A percentile compares a stretch with the other conserved stretches of the same genome.
Evolutionary conservation across 2,113 vertebrate genomes (phyloP).

Genomic region (Lampris megalopsis): DNA sequence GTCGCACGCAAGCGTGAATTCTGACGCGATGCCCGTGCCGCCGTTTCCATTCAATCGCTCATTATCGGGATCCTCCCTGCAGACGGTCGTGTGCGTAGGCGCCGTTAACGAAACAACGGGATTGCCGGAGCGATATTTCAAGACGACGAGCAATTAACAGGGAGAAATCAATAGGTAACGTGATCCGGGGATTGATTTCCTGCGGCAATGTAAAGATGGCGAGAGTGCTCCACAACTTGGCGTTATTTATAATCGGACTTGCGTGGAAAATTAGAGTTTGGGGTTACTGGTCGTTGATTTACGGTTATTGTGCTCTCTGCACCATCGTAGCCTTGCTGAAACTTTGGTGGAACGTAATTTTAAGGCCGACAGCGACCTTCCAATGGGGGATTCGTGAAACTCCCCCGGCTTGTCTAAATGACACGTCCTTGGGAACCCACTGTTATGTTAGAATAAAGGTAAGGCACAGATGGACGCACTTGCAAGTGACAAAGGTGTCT

Average conservation of each 20-base stretch:
- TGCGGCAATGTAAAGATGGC: slow-evolving; percentile 86
- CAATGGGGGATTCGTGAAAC: slow-evolving; percentile 87
- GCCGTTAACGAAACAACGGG: slow-evolving; percentile 48
- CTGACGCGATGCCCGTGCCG: slow-evolving; percentile 68
- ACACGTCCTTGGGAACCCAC: slow-evolving; percentile 96
- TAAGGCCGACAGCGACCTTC: slow-evolving; percentile 88
- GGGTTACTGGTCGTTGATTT: slow-evolving; percentile 90
- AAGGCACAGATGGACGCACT: slow-evolving; percentile 42
- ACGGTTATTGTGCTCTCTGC: slow-evolving; percentile 90
- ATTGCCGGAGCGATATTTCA: slow-evolving; percentile 46
- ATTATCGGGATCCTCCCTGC: slow-evolving; percentile 71
- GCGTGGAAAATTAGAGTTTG: slow-evolving; percentile 80
- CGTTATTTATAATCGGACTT: slow-evolving; percentile 80
- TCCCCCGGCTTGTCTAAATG: slow-evolving; percentile 90
- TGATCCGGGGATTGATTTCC: slow-evolving; percentile 52
- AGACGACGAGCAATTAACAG: slow-evolving; percentile 32
- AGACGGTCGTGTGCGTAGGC: slow-evolving; percentile 62
- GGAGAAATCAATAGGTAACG: slow-evolving; percentile 45
- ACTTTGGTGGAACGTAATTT: slow-evolving; percentile 92
- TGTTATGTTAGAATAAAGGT: slow-evolving; percentile 97
- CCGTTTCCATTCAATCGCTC: slow-evolving; percentile 65
- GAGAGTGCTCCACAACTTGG: slow-evolving; percentile 83
- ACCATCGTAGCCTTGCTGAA: slow-evolving; percentile 87
- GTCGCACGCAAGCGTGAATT: slow-evolving; percentile 76
- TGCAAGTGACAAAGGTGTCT: slow-evolving; percentile 6